Percentiles rank a stretch among this genome's conserved stretches.
phyloP scores from a whole-genome alignment of 1,140 invertebrate genomes.

The Hydropsyche tenuis region DNA sequence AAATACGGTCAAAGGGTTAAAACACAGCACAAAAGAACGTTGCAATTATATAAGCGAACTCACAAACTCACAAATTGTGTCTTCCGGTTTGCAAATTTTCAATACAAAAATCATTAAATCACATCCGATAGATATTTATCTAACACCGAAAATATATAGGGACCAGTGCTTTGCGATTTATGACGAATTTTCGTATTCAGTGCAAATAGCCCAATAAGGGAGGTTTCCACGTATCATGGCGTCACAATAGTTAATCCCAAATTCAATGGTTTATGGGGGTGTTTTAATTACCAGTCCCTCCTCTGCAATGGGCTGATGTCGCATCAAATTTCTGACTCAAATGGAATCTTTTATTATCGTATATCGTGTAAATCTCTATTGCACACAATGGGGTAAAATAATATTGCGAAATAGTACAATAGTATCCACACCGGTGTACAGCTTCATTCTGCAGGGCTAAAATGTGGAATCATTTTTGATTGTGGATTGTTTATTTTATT shows the following conservation, averaged over 20 bases:
- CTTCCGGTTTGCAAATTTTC: not conserved
- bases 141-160: too few relatives aligned
- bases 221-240: not conserved
- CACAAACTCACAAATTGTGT: slow-evolving; percentile 3
- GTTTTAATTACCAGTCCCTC: slow-evolving; percentile 32
- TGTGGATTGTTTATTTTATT: too few relatives aligned
- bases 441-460: too few relatives aligned
- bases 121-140: not conserved
- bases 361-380: slow-evolving; percentile 43
- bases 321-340: slow-evolving; percentile 42
- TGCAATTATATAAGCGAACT: not conserved
- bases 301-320: slow-evolving; percentile 17
- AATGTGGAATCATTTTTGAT: too few relatives aligned
- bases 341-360: slow-evolving; percentile 13
- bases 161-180: too few relatives aligned
- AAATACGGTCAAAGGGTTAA: slow-evolving; percentile 27
- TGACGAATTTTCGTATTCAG: too few relatives aligned
- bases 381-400: not conserved
- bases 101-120: not conserved
- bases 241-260: slow-evolving; percentile 23
- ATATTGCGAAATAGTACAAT: not conserved
- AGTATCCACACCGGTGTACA: too few relatives aligned
- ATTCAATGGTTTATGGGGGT: not conserved
- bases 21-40: not conserved
- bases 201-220: not conserved